Base-by-base conservation (phyloP, 2,113 vertebrate species). In the Rhodinocichla rosea region DNA sequence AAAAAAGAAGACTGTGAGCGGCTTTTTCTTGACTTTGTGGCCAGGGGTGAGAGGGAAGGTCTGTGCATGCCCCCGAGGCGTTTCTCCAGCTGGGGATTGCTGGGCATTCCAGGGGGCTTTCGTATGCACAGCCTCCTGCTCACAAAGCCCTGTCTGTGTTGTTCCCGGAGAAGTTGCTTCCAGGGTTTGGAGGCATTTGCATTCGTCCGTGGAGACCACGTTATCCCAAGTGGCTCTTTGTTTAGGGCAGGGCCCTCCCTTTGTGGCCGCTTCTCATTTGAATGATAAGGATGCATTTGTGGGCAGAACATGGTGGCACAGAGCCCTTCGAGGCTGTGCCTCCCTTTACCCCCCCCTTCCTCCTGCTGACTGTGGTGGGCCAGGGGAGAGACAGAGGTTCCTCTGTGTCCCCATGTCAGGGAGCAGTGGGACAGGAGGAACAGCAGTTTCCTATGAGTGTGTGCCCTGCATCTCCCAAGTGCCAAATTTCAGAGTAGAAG, bases 181-280 rank as follows among this genome's bases (percentile, higher is more conserved):
- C 76, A 45, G 83, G 85, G 71, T 37, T 68, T 62, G 67, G 42
- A 92, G 50, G 76, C 79, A 91, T 97, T 97, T 97, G 92, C 78
- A 96, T 97, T 97, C 86, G 68, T 76, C 53, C 1, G 26, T 69
- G 24, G 83, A 87, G 90, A 86, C 88, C 52, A 4, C 3, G 0
- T 35, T 5, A 1, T 64, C 68, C 89, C 79, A 76, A 83, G 77
- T 15, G 27, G 68, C 77, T 77, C 82, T 93, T 95, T 83, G 83
- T 92, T 90, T 75, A 6, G 93, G 92, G 59, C 79, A 78, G 35
- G 85, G 76, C 53, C 53, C 45, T 82, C 8, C 30, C 76, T 93
- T 97, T 95, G 79, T 94, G 74, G 50, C 64, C 15, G 56, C 76
- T 63, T 81, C 89, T 93, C 82, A 85, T 90, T 94, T 95, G 95